Conservation (phyloP, 2,113 vertebrate species). For the Neodontobutis hainanensis region DNA sequence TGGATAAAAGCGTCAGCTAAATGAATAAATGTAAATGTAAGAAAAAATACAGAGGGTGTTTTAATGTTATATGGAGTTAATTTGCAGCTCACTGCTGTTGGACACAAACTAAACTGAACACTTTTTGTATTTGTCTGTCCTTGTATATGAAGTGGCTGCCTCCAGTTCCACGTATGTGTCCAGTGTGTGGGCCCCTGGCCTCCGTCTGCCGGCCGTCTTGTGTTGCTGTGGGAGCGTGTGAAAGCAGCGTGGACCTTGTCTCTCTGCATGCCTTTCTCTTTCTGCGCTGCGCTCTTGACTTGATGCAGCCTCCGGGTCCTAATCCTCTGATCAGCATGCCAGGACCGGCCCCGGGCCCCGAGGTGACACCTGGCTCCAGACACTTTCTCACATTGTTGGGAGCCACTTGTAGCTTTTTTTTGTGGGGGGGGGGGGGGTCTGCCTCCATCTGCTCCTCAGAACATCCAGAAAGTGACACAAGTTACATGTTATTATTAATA, state of each 20-base stretch:
- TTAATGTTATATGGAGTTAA: no score
- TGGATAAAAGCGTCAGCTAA: no score
- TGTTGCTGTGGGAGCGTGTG: slow-evolving; percentile 45
- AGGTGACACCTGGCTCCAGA: slow-evolving; percentile 38
- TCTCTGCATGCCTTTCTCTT: slow-evolving; percentile 58
- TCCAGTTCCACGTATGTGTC: not conserved
- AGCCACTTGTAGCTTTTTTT: slow-evolving; percentile 59
- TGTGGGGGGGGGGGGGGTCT: slow-evolving; percentile 7
- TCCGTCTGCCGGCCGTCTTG: slow-evolving; percentile 23
- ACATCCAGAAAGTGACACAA: not conserved
- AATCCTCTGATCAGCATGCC: slow-evolving; percentile 85
- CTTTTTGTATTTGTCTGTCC: no score
- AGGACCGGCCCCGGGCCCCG: slow-evolving; percentile 30
- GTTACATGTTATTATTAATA: no score
- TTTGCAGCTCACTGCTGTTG: no score
- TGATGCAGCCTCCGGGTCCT: slow-evolving; percentile 45
- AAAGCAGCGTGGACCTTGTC: slow-evolving; percentile 48
- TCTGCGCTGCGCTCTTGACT: slow-evolving; percentile 68
- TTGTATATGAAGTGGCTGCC: no score
- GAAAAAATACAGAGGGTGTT: no score
- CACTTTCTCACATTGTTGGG: slow-evolving; percentile 64
- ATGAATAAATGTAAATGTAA: no score
- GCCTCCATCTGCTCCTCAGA: slow-evolving; percentile 7
- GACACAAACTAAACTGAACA: no score
- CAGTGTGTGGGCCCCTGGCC: slow-evolving; percentile 26